Percentiles rank a stretch among this genome's conserved stretches.
These are phyloP conservation scores for Rhadina sibilatrix DNA, from an alignment of 2,113 vertebrate species.

Conservation along the genomic window DNA sequence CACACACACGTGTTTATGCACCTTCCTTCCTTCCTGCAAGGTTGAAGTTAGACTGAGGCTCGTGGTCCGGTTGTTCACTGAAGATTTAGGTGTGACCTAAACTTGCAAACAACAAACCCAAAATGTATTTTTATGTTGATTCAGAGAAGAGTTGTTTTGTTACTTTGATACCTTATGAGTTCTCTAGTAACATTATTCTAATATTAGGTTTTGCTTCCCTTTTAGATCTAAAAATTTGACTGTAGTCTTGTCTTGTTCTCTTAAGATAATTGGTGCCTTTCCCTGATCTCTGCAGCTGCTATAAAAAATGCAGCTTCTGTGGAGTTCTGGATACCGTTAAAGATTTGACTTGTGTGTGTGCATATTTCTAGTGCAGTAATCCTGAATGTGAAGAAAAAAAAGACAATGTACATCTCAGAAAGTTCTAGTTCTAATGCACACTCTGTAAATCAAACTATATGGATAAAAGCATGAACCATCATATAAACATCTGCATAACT, in stretches of 20 bases:
- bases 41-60: neutral
- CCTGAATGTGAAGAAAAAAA: neutral
- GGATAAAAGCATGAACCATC: slow-evolving; percentile 39
- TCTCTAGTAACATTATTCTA: neutral
- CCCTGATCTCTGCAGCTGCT: slow-evolving; percentile 33
- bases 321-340: slow-evolving; percentile 26
- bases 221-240: neutral
- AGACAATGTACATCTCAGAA: neutral
- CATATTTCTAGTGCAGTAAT: slow-evolving; percentile 11
- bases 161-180: slow-evolving; percentile 4
- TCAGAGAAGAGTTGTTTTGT: neutral
- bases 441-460: slow-evolving; percentile 23
- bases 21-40: neutral
- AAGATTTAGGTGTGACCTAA: neutral
- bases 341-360: slow-evolving; percentile 3
- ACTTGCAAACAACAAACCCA: neutral
- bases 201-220: slow-evolving; percentile 16
- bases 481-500: slow-evolving; percentile 10
- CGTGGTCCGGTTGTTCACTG: neutral
- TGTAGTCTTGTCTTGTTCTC: slow-evolving; percentile 18
- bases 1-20: fast-evolving
- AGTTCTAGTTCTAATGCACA: slow-evolving; percentile 37
- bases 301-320: neutral
- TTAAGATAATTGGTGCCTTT: slow-evolving; percentile 51
- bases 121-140: neutral